A percentile compares a stretch with the other conserved stretches of the same genome.
Evolutionary conservation across 35 echinoderm and acorn worm genomes (phyloP).

Genomic region (Apostichopus parvimensis): DNA sequence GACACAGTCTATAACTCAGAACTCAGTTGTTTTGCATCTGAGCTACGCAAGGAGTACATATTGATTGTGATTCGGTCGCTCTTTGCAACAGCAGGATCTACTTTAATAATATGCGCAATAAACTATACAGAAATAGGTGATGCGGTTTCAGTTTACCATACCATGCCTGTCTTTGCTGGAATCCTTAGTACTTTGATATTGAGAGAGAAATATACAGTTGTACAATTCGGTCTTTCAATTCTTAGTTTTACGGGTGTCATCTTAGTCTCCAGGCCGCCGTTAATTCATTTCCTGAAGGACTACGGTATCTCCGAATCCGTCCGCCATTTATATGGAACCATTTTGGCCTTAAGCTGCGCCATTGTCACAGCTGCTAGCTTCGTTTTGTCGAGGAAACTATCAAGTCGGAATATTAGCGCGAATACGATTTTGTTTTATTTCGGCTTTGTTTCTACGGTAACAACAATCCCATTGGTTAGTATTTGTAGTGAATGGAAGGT

Average conservation of each 20-base stretch:
- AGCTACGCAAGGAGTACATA: neutral
- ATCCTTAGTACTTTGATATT: neutral
- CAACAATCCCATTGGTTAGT: no score
- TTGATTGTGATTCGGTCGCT: neutral
- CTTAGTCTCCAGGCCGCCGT: neutral
- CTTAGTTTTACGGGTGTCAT: neutral
- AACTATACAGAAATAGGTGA: slow-evolving; percentile 31
- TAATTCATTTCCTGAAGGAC: neutral
- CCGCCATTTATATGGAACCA: neutral
- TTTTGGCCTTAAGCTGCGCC: slow-evolving; percentile 16
- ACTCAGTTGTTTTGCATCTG: neutral
- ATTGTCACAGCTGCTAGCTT: slow-evolving; percentile 18
- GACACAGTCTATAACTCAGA: neutral
- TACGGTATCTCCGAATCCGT: neutral
- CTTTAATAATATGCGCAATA: slow-evolving; percentile 13
- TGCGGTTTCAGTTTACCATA: neutral
- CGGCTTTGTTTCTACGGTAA: slow-evolving; percentile 24
- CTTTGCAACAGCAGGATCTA: neutral
- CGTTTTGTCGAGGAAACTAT: neutral
- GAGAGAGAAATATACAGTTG: neutral
- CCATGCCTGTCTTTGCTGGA: slow-evolving; percentile 32
- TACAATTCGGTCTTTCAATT: slow-evolving; percentile 1
- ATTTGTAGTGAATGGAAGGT: neutral
- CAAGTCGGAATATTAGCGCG: neutral
- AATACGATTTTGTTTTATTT: slow-evolving; percentile 7